Percentiles rank a stretch among this genome's conserved stretches.
Evolutionary conservation across 2,113 vertebrate genomes (phyloP).

Genomic region (Meles meles): DNA sequence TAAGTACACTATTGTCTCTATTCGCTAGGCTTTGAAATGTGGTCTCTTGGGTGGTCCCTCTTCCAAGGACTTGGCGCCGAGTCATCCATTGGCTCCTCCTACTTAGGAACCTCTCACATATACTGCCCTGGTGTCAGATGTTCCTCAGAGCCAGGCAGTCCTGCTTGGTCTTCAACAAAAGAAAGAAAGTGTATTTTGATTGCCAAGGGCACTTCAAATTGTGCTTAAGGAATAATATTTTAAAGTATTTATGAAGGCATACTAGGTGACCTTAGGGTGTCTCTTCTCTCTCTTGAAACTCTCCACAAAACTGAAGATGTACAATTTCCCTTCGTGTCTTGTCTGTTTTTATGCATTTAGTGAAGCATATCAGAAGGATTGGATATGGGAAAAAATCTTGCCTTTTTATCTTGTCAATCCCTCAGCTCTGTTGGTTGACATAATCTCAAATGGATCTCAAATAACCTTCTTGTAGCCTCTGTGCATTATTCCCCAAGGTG

Average conservation of each 20-base stretch:
- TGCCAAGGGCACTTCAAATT: neutral
- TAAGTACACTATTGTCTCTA: neutral
- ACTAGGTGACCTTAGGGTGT: neutral
- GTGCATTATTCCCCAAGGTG: neutral
- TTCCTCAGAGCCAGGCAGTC: neutral
- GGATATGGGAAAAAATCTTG: neutral
- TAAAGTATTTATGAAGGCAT: neutral
- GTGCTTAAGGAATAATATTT: neutral
- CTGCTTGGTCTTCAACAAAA: neutral
- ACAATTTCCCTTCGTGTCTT: neutral
- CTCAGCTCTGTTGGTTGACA: constrained; percentile 41
- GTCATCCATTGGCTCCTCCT: neutral
- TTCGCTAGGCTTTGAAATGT: neutral
- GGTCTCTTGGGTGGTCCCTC: neutral
- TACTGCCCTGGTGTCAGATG: neutral
- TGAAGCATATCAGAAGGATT: neutral
- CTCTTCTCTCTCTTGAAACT: neutral
- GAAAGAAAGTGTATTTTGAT: neutral
- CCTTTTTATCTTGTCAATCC: constrained; percentile 50
- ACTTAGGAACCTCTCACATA: neutral
- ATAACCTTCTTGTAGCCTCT: constrained; percentile 40
- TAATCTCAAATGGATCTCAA: constrained; percentile 70
- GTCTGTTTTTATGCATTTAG: constrained; percentile 33
- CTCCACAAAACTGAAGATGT: neutral
- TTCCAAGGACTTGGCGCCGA: neutral